A percentile compares a stretch with the other conserved stretches of the same genome.
Evolutionary conservation across 2,888 invertebrate genomes (phyloP).

Genomic region (Strigamia maritima): DNA sequence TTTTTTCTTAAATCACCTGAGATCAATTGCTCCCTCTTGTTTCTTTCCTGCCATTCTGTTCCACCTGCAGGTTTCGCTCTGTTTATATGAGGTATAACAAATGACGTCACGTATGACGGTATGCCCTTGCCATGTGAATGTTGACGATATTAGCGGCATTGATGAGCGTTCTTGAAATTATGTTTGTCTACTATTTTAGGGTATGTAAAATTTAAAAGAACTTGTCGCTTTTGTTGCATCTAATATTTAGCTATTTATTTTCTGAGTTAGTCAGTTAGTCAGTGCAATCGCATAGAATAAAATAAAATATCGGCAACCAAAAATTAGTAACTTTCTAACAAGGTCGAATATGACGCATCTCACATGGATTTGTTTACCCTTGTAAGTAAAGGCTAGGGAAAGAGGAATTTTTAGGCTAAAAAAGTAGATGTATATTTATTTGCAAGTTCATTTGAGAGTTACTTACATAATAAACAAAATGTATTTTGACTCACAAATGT

Average conservation of each 20-base stretch:
- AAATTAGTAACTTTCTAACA: background rate
- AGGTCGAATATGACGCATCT: background rate
- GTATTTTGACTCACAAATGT: too few relatives aligned
- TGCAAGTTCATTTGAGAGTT: too few relatives aligned
- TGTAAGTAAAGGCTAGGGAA: background rate
- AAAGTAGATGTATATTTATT: too few relatives aligned
- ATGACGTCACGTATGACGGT: background rate
- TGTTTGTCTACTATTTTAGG: background rate
- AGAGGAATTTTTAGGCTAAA: too few relatives aligned
- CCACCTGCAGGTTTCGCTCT: slow-evolving; percentile 6
- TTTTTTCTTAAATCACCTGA: background rate
- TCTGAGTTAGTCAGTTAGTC: too few relatives aligned
- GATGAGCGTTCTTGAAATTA: background rate
- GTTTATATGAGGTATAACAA: background rate
- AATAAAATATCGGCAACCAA: too few relatives aligned
- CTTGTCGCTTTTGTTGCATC: background rate
- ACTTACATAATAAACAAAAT: too few relatives aligned
- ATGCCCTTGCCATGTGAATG: background rate
- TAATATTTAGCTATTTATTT: background rate
- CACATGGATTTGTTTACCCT: background rate
- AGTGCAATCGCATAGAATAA: background rate
- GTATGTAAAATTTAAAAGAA: background rate
- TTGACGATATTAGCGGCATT: background rate
- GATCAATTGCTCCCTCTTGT: slow-evolving; percentile 20
- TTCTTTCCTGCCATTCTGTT: slow-evolving; percentile 21